These are phyloP conservation scores for Onychostoma macrolepis DNA, from an alignment of 2,113 vertebrate species.

Conservation along the genomic window DNA sequence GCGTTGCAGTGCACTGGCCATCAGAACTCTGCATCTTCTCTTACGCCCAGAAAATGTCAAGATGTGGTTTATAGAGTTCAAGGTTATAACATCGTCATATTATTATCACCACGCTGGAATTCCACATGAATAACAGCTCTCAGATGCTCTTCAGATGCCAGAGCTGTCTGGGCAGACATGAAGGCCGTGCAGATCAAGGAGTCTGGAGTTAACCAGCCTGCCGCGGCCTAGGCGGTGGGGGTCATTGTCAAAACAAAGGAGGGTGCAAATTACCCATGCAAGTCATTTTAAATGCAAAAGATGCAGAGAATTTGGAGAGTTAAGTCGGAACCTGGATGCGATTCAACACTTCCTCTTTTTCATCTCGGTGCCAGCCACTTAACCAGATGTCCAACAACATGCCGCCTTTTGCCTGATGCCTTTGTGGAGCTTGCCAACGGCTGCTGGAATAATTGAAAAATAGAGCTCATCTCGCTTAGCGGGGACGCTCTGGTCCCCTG, in stretches of 20 bases:
- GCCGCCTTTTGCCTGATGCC: constrained; percentile 45
- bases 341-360: constrained; percentile 63
- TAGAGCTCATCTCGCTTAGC: constrained; percentile 54
- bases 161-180: neutral
- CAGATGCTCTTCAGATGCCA: neutral
- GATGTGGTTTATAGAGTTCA: constrained; percentile 30
- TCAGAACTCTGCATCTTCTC: constrained; percentile 32
- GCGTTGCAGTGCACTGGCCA: constrained; percentile 40
- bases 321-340: constrained; percentile 49
- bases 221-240: neutral
- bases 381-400: constrained; percentile 64
- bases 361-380: constrained; percentile 62
- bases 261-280: constrained; percentile 12
- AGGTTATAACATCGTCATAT: constrained; percentile 17
- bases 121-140: neutral
- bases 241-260: constrained; percentile 1
- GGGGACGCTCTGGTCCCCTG: constrained; percentile 48
- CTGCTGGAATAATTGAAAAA: constrained; percentile 68
- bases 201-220: neutral
- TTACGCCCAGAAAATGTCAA: constrained; percentile 52
- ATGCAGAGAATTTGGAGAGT: constrained; percentile 43
- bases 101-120: constrained; percentile 16
- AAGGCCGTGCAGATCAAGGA: neutral
- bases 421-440: constrained; percentile 69
- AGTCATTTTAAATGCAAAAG: constrained; percentile 39